phyloP scores from a whole-genome alignment of 2,797 vertebrate species.

The Rhynchotus rufescens region DNA sequence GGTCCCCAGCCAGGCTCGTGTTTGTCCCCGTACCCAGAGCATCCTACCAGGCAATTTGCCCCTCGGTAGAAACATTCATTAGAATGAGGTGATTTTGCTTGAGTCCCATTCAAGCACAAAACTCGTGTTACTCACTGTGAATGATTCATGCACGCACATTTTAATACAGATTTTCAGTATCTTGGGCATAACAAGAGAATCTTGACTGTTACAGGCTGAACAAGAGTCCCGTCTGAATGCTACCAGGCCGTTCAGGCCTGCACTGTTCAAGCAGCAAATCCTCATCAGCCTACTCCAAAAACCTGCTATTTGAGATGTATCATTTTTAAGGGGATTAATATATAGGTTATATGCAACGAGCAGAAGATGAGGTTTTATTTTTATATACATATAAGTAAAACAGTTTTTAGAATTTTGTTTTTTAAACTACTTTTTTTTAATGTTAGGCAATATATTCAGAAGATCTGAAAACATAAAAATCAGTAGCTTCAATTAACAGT shows the following conservation, averaged over 20 bases:
- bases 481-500: neutral
- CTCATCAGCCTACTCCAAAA: neutral
- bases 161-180: neutral
- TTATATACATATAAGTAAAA: no score
- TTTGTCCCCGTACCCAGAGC: neutral
- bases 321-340: neutral
- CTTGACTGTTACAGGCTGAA: neutral
- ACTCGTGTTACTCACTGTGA: neutral
- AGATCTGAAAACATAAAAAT: neutral
- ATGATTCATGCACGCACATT: neutral
- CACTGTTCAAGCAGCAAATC: neutral
- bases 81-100: neutral
- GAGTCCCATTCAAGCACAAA: neutral
- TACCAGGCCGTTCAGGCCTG: neutral
- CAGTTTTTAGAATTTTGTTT: neutral
- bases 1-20: no score
- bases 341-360: neutral
- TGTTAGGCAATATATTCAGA: neutral
- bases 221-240: neutral
- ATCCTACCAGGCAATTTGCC: neutral
- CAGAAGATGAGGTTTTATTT: neutral
- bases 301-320: neutral
- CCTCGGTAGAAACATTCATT: constrained; percentile 13
- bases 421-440: neutral
- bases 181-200: neutral